Evolutionary conservation across 1,140 invertebrate genomes (phyloP), one percentile per base, ranked within the genome.

Genomic region (Drosophila punjabiensis): DNA sequence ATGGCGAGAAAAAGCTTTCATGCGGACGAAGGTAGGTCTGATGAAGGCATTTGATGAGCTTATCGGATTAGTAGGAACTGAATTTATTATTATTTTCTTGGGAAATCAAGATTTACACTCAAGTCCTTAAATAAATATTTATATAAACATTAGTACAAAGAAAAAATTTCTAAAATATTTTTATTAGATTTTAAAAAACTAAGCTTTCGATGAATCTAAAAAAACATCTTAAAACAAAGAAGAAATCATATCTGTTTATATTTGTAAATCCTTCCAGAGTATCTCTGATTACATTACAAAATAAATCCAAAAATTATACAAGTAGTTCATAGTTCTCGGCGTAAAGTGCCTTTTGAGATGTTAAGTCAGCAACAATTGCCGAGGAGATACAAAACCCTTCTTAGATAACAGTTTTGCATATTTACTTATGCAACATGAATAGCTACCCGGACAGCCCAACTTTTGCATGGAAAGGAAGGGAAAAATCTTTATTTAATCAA

Each of bases 401-500:
- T 83, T 71, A 43, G 39, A 41, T 59, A 69, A 76, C 59, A 73
- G 43, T 66, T 82, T 86, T 74, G 71, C 71, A 80, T 88, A 78
- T 88, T 89, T 88, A 67, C 65, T 79, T 75, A 66, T 67, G 67
- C 67, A 76, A 80, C 41, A 83, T 74, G 74, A n/a, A 33, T 47
- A 56, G 56, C 47, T 56, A 65, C 16, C 24, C 43, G 7, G 20
- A 64, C 50, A 71, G 67, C 43, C 66, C 60, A 76, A 86, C 53
- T 88, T 73, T 35, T 33, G 30, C 43, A 18, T 4, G 9, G 18
- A 3, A 14, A 6, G 20, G 55, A 3, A 14, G 4, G 20, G 55
- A 39, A 86, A 81, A 86, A 87, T 90, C 82, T 83, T 91, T 90
- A 91, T 90, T 90, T 90, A 90, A 90, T 90, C 87, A 90, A 78